A percentile compares a stretch with the other conserved stretches of the same genome.
phyloP scores from a whole-genome alignment of 1,140 invertebrate genomes.

The Bombus affinis region DNA sequence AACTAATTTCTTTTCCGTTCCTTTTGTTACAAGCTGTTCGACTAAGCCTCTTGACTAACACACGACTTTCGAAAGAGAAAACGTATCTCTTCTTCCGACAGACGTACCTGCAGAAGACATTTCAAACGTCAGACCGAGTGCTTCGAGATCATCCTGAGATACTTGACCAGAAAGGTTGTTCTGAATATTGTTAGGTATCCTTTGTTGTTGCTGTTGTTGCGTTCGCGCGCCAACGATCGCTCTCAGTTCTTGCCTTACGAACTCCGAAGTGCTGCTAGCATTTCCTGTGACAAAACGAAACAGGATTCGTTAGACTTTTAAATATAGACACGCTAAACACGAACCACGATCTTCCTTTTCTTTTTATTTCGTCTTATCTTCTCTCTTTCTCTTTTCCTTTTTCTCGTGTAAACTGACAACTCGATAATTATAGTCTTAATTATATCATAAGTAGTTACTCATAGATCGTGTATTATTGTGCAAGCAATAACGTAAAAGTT shows the following conservation, averaged over 20 bases:
- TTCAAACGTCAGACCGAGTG: constrained; percentile 87
- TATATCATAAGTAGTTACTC: background rate
- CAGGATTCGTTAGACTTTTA: background rate
- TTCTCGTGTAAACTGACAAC: background rate
- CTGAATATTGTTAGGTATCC: constrained; percentile 79
- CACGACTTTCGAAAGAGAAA: background rate
- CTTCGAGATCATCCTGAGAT: constrained; percentile 86
- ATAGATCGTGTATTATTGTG: constrained; percentile 17
- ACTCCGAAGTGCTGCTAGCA: constrained; percentile 85
- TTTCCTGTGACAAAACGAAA: constrained; percentile 73
- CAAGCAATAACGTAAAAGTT: constrained; percentile 50
- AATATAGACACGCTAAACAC: too few relatives aligned
- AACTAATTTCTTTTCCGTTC: background rate
- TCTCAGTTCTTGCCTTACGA: constrained; percentile 93
- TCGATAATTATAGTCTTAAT: background rate
- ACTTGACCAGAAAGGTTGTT: constrained; percentile 81
- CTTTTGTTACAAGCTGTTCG: background rate
- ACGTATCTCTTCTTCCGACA: background rate
- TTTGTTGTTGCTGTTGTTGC: constrained; percentile 83
- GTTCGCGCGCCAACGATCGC: constrained; percentile 92
- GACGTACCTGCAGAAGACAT: constrained; percentile 85
- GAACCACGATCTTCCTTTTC: background rate
- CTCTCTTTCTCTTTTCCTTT: background rate
- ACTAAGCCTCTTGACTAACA: background rate
- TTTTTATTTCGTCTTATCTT: background rate